Conservation (phyloP, 2,797 vertebrate genomes). For the Lacerta agilis region DNA sequence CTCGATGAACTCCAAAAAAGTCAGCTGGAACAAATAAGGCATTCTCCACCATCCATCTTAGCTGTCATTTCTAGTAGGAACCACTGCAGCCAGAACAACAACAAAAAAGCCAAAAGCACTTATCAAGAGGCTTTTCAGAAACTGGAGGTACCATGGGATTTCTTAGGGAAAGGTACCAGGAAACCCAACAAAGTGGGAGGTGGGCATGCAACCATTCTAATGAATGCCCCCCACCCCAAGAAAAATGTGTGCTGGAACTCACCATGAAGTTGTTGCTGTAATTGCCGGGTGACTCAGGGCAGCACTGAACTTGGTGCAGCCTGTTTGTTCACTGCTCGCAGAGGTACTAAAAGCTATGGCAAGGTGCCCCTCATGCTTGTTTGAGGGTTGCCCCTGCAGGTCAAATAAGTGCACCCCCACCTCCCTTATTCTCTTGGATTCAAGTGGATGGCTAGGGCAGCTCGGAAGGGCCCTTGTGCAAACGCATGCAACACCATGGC, state of each 20-base stretch:
- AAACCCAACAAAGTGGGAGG: not conserved
- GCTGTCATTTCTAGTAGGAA: not conserved
- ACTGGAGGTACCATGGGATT: not conserved
- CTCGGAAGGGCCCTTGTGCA: too few species aligned
- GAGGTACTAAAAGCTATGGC: too few species aligned
- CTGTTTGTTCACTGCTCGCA: too few species aligned
- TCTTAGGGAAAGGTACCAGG: not conserved
- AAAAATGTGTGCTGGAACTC: not conserved
- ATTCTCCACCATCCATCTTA: not conserved
- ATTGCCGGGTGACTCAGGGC: too few species aligned
- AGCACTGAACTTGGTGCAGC: too few species aligned
- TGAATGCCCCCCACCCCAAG: not conserved
- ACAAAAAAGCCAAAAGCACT: not conserved
- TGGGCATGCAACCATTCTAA: not conserved
- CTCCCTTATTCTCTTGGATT: too few species aligned
- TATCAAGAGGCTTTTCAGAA: not conserved
- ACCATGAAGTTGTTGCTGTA: too few species aligned
- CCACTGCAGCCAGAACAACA: not conserved
- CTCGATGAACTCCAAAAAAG: not conserved
- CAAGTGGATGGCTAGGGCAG: too few species aligned
- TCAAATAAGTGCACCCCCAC: too few species aligned
- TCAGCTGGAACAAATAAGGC: not conserved
- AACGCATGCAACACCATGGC: too few species aligned
- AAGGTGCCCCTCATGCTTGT: too few species aligned
- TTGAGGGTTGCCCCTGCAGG: too few species aligned